A percentile compares a stretch with the other conserved stretches of the same genome.
phyloP scores from a whole-genome alignment of 2,113 vertebrate genomes.

The Indicator maculatus region DNA sequence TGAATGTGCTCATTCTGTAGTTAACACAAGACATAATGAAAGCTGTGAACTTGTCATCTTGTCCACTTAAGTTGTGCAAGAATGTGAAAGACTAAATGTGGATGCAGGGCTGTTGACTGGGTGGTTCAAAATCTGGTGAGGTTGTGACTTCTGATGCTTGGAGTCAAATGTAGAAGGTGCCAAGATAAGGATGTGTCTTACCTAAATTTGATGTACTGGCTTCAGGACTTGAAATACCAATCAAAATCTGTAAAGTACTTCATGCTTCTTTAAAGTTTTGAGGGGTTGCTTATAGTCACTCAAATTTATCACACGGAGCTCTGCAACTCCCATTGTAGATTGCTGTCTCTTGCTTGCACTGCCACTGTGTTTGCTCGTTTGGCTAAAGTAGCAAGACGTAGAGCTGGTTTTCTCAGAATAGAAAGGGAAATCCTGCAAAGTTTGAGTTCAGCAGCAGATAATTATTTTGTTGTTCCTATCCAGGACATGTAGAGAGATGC shows the following conservation, averaged over 20 bases:
- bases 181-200: neutral
- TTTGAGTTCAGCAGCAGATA: neutral
- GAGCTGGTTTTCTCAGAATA: neutral
- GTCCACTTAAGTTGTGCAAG: neutral
- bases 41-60: neutral
- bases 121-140: neutral
- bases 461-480: neutral
- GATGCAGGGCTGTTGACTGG: neutral
- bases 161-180: neutral
- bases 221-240: neutral
- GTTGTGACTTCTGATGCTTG: neutral
- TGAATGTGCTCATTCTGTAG: neutral
- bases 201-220: neutral
- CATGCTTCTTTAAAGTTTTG: neutral
- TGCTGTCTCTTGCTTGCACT: neutral
- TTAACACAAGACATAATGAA: neutral
- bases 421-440: neutral
- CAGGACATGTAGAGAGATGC: neutral
- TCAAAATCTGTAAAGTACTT: neutral
- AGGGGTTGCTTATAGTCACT: neutral
- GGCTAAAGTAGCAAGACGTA: neutral
- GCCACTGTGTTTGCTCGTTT: neutral
- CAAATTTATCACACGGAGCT: neutral
- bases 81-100: neutral
- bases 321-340: neutral